A percentile compares a stretch with the other conserved stretches of the same genome.
Evolutionary conservation across 2,797 vertebrate species (phyloP).

Genomic region (Sebastolobus altivelis): DNA sequence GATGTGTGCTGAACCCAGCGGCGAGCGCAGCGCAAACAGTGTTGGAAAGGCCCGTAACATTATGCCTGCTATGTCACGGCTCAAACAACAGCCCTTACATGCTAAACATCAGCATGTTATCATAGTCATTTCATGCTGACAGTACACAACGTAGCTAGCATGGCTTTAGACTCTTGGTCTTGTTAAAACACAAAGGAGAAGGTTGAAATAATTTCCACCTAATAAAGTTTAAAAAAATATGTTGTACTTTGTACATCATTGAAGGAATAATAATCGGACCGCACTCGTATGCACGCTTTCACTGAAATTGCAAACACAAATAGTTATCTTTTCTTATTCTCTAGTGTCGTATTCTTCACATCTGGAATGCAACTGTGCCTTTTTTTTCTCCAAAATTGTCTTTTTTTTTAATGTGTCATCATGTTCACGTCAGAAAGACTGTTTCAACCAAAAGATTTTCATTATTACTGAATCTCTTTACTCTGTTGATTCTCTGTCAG

Average conservation of each 20-base stretch:
- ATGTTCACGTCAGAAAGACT: constrained; percentile 5
- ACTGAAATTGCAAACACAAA: neutral
- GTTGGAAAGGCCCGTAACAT: neutral
- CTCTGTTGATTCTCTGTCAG: neutral
- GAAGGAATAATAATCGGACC: no score
- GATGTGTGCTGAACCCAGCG: no score
- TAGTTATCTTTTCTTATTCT: neutral
- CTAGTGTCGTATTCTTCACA: neutral
- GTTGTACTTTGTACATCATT: neutral
- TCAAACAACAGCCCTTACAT: no score
- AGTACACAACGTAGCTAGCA: neutral
- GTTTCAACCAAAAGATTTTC: neutral
- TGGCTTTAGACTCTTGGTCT: no score
- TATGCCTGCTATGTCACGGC: neutral
- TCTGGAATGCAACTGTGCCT: neutral
- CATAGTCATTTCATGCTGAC: neutral
- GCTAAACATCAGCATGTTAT: neutral
- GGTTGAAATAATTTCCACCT: neutral
- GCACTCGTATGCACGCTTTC: neutral
- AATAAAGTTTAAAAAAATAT: neutral
- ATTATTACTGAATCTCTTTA: neutral
- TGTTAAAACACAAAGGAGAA: no score
- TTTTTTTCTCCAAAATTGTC: no score
- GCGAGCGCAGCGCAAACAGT: no score
- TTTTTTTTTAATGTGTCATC: no score